A percentile compares a stretch with the other conserved stretches of the same genome.
phyloP scores from a whole-genome alignment of 2,888 invertebrate genomes.

The Stegana nigrithorax region DNA sequence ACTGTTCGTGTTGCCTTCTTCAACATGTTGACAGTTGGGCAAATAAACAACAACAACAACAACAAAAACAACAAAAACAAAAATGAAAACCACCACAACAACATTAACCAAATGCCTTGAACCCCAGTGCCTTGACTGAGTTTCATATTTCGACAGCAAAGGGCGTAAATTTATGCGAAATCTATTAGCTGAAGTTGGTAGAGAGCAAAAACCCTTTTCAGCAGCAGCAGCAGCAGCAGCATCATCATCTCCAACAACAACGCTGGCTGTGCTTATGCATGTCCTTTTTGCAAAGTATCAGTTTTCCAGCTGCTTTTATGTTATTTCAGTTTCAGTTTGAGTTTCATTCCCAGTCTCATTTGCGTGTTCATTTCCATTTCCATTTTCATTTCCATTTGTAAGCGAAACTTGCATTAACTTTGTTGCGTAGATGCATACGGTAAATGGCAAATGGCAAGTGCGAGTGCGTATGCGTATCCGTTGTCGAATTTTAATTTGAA shows the following conservation, averaged over 20 bases:
- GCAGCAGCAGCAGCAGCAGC: not conserved
- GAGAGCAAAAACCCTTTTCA: too few species aligned
- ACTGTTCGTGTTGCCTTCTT: too few species aligned
- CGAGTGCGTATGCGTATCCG: not conserved
- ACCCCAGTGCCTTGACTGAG: slow-evolving; percentile 45
- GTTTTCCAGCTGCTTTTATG: slow-evolving; percentile 21
- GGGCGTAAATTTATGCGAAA: slow-evolving; percentile 61
- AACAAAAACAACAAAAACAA: too few species aligned
- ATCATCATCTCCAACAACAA: slow-evolving; percentile 52
- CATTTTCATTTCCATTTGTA: slow-evolving; percentile 58
- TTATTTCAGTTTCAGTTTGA: too few species aligned
- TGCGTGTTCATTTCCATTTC: too few species aligned
- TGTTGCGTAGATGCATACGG: too few species aligned
- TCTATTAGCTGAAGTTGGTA: slow-evolving; percentile 46
- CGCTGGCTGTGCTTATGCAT: slow-evolving; percentile 34
- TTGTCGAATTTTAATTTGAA: not conserved
- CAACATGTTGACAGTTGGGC: slow-evolving; percentile 27
- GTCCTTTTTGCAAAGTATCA: slow-evolving; percentile 38
- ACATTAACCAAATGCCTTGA: slow-evolving; percentile 61
- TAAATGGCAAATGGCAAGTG: too few species aligned
- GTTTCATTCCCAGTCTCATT: too few species aligned
- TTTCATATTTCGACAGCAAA: slow-evolving; percentile 57
- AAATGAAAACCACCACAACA: too few species aligned
- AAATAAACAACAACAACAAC: too few species aligned
- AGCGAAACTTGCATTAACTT: slow-evolving; percentile 60